A percentile compares a stretch with the other conserved stretches of the same genome.
phyloP scores from a whole-genome alignment of 2,113 vertebrate genomes.

The Gallinago jamesoni region DNA sequence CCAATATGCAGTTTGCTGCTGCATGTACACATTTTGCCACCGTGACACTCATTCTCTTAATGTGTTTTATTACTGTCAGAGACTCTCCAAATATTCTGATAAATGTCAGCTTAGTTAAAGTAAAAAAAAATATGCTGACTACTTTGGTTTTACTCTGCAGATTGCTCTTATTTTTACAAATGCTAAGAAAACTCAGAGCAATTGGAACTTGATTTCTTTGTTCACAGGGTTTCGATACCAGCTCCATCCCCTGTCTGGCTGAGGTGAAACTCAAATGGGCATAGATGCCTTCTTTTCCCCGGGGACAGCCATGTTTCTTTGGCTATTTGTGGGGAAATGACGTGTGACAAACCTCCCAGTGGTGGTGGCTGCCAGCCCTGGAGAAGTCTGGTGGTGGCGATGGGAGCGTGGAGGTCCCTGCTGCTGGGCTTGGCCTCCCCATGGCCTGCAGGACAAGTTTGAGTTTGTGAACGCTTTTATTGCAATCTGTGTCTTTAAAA shows the following conservation, averaged over 20 bases:
- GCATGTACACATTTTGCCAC: background rate
- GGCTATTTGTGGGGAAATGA: background rate
- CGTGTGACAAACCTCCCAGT: accelerated
- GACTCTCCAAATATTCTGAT: background rate
- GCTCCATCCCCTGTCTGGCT: background rate
- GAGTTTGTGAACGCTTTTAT: background rate
- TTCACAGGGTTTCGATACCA: background rate
- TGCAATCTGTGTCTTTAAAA: background rate
- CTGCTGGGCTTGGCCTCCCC: background rate
- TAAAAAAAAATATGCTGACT: background rate
- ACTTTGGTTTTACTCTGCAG: background rate
- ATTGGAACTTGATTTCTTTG: background rate
- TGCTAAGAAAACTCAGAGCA: background rate
- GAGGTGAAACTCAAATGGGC: background rate
- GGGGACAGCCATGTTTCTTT: accelerated
- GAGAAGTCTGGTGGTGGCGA: accelerated
- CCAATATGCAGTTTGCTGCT: background rate
- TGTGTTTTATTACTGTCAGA: accelerated
- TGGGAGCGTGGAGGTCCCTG: accelerated
- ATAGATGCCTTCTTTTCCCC: background rate
- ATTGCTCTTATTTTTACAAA: background rate
- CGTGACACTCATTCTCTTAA: background rate
- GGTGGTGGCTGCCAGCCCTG: background rate
- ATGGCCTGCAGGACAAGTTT: accelerated
- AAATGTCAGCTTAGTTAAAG: background rate